These are phyloP conservation scores for Siniperca knerii DNA, from an alignment of 2,113 vertebrate species.

Conservation along the genomic window DNA sequence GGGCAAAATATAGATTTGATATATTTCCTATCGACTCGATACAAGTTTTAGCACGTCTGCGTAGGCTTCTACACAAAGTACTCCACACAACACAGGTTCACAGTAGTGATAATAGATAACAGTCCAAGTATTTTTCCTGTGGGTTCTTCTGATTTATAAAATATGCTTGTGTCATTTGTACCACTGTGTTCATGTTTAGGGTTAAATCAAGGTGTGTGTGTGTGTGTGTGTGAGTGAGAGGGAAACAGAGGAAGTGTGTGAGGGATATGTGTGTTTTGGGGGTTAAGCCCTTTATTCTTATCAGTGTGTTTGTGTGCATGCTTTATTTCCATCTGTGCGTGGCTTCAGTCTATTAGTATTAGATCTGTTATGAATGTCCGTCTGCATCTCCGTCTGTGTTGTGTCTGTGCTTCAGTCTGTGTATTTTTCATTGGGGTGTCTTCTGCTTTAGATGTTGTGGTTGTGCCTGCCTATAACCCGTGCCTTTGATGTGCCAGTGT, in stretches of 20 bases:
- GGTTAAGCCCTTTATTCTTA: slow-evolving; percentile 17
- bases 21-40: slow-evolving; percentile 43
- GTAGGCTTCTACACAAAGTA: slow-evolving; percentile 38
- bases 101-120: slow-evolving; percentile 51
- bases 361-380: slow-evolving; percentile 30
- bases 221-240: slow-evolving; percentile 15
- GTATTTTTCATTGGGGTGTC: slow-evolving; percentile 18
- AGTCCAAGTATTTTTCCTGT: slow-evolving; percentile 83
- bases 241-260: background rate
- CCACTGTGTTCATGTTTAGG: slow-evolving; percentile 73
- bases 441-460: slow-evolving; percentile 42
- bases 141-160: slow-evolving; percentile 82
- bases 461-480: slow-evolving; percentile 38
- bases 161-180: slow-evolving; percentile 79
- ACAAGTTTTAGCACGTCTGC: slow-evolving; percentile 38
- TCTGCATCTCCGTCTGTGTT: slow-evolving; percentile 32
- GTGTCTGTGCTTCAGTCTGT: slow-evolving; percentile 39
- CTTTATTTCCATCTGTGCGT: slow-evolving; percentile 62
- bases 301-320: slow-evolving; percentile 70
- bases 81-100: slow-evolving; percentile 49
- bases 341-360: slow-evolving; percentile 47
- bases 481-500: slow-evolving; percentile 62
- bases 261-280: slow-evolving; percentile 40
- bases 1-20: slow-evolving; percentile 80
- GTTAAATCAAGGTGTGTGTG: slow-evolving; percentile 42